These are phyloP conservation scores for Hypomecis punctinalis DNA, from an alignment of 2,888 invertebrate species.

Conservation along the genomic window DNA sequence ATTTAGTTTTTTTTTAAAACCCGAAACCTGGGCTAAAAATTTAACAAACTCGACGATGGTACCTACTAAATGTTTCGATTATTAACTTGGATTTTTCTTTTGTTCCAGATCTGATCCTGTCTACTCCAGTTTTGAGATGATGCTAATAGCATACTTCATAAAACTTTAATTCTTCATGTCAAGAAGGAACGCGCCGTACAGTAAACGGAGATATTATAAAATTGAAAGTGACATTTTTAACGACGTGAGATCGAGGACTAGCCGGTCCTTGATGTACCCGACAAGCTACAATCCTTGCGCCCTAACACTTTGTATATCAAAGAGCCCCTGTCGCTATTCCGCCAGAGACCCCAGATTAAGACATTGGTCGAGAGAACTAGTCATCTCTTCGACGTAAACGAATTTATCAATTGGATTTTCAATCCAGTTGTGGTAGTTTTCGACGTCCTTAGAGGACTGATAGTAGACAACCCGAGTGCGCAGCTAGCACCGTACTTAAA, in stretches of 20 bases:
- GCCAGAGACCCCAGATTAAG: slow-evolving; percentile 87
- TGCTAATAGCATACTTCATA: slow-evolving; percentile 58
- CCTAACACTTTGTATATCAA: slow-evolving; percentile 78
- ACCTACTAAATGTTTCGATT: background rate
- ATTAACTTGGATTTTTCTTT: slow-evolving; percentile 46
- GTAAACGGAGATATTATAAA: slow-evolving; percentile 63
- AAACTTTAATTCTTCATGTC: slow-evolving; percentile 81
- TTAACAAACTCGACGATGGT: too few relatives aligned
- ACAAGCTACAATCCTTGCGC: slow-evolving; percentile 80
- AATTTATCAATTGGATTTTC: slow-evolving; percentile 58
- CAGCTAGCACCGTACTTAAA: slow-evolving; percentile 65
- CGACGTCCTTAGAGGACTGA: slow-evolving; percentile 63
- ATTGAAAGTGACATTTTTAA: slow-evolving; percentile 77
- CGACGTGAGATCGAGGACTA: slow-evolving; percentile 81
- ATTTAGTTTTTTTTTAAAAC: too few relatives aligned
- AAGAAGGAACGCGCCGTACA: slow-evolving; percentile 64
- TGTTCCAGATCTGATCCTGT: slow-evolving; percentile 71
- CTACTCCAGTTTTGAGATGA: slow-evolving; percentile 69
- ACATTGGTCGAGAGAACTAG: slow-evolving; percentile 80
- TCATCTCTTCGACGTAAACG: slow-evolving; percentile 72
- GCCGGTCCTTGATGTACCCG: slow-evolving; percentile 84
- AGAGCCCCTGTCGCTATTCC: slow-evolving; percentile 80
- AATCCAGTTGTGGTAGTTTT: slow-evolving; percentile 67
- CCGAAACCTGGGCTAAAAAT: too few relatives aligned
- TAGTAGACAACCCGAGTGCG: slow-evolving; percentile 59